Evolutionary conservation across 2,113 vertebrate species (phyloP).

Genomic region (Nannobrachium achirus): DNA sequence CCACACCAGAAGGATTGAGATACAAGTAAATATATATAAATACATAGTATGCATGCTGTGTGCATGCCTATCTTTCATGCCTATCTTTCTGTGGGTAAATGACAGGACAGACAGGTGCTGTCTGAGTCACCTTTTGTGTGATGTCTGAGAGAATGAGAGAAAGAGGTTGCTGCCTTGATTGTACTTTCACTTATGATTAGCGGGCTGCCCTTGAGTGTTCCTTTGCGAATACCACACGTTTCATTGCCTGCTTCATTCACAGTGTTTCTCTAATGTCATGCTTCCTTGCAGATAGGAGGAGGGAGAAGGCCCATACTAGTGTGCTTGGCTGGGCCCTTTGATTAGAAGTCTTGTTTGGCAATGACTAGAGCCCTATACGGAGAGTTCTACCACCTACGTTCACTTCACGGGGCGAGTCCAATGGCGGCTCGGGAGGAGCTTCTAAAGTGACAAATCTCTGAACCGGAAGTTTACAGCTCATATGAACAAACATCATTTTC

Average conservation of each 20-base stretch:
- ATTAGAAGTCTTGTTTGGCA: constrained; percentile 46
- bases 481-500: too few species aligned
- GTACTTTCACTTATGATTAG: constrained; percentile 9
- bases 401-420: too few species aligned
- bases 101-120: constrained; percentile 20
- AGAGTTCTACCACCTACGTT: too few species aligned
- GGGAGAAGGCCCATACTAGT: constrained; percentile 34
- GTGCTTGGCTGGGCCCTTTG: constrained; percentile 48
- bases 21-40: too few species aligned
- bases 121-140: constrained; percentile 32
- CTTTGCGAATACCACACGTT: constrained; percentile 28
- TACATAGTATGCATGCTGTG: too few species aligned
- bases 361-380: constrained; percentile 48
- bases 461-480: too few species aligned
- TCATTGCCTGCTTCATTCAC: constrained; percentile 50
- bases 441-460: too few species aligned
- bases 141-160: constrained; percentile 14
- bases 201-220: not conserved
- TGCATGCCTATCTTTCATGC: too few species aligned
- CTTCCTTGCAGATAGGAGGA: constrained; percentile 60
- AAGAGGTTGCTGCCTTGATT: constrained; percentile 19
- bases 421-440: too few species aligned
- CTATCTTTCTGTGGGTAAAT: constrained; percentile 14
- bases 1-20: too few species aligned
- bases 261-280: constrained; percentile 67